Evolutionary conservation across 2,113 vertebrate species (phyloP).

Genomic region (Charina bottae): DNA sequence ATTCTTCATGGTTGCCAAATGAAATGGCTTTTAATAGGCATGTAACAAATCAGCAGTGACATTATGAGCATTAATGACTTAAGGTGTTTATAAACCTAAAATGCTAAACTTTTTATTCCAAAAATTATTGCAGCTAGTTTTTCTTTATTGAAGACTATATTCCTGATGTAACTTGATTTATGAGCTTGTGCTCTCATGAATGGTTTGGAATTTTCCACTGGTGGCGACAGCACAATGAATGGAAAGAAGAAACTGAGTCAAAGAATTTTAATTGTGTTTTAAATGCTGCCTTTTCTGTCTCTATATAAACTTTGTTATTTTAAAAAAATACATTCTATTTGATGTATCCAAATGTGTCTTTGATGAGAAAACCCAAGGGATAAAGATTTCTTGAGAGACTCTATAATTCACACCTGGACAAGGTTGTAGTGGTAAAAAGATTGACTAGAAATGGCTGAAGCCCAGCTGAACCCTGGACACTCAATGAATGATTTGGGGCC

Average conservation of each 20-base stretch:
- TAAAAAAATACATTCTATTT: not conserved
- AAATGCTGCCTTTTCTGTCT: constrained; percentile 28
- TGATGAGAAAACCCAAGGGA: not conserved
- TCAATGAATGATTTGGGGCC: not conserved
- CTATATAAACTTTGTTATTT: constrained; percentile 27
- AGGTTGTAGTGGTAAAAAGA: not conserved
- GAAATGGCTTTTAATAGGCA: constrained; percentile 51
- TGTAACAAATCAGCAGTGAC: constrained; percentile 24
- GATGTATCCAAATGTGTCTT: not conserved
- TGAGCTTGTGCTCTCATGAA: constrained; percentile 39
- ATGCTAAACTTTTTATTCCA: constrained; percentile 50
- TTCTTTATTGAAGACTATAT: constrained; percentile 49
- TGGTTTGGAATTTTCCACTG: constrained; percentile 53
- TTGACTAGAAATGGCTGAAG: not conserved
- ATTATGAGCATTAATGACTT: constrained; percentile 44
- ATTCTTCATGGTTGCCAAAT: constrained; percentile 49
- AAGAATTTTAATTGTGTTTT: constrained; percentile 2
- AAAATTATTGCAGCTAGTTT: constrained; percentile 57
- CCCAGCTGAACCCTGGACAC: not conserved
- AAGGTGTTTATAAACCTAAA: constrained; percentile 47
- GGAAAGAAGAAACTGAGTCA: constrained; percentile 44
- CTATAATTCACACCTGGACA: not conserved
- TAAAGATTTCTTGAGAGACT: not conserved
- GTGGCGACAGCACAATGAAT: constrained; percentile 33
- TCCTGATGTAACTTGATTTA: constrained; percentile 71